Conservation (phyloP, 1,140 invertebrate genomes). For the Drosophila burlai region DNA sequence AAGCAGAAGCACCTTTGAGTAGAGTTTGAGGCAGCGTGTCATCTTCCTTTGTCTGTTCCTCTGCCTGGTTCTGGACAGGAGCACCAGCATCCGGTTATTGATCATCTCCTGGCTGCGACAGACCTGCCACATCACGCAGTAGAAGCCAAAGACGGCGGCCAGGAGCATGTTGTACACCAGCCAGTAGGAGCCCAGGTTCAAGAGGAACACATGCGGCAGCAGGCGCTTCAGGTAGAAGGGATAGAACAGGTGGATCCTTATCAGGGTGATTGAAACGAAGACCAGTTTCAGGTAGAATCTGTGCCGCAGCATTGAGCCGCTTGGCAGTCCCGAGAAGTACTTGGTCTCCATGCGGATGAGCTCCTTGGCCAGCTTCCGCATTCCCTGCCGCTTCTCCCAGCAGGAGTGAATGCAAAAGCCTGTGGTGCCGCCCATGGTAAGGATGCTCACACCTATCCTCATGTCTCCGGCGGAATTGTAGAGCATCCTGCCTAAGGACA, state of each 20-base stretch:
- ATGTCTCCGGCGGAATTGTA: slow-evolving; percentile 14
- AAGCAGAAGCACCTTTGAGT: slow-evolving; percentile 1
- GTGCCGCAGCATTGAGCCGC: neutral
- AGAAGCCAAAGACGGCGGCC: slow-evolving; percentile 23
- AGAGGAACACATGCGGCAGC: neutral
- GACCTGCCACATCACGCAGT: slow-evolving; percentile 33
- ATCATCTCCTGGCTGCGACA: slow-evolving; percentile 38
- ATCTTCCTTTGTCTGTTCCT: neutral
- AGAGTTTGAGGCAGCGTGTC: slow-evolving; percentile 9
- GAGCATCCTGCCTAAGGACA: slow-evolving; percentile 16
- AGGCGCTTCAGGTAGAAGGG: slow-evolving; percentile 33
- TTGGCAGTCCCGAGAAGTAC: slow-evolving; percentile 2
- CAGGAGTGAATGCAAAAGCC: slow-evolving; percentile 14
- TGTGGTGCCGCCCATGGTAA: slow-evolving; percentile 14
- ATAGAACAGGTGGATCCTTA: slow-evolving; percentile 28
- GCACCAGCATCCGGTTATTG: slow-evolving; percentile 6
- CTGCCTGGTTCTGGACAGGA: slow-evolving; percentile 3
- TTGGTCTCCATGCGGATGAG: slow-evolving; percentile 23
- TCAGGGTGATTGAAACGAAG: slow-evolving; percentile 20
- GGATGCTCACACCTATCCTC: slow-evolving; percentile 20
- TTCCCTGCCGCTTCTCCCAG: slow-evolving; percentile 24
- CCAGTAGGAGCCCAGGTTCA: slow-evolving; percentile 24
- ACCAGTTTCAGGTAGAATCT: slow-evolving; percentile 18
- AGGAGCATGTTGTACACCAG: slow-evolving; percentile 45
- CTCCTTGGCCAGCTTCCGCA: neutral